Evolutionary conservation across 2,888 invertebrate genomes (phyloP).

Genomic region (Drosophila testacea): DNA sequence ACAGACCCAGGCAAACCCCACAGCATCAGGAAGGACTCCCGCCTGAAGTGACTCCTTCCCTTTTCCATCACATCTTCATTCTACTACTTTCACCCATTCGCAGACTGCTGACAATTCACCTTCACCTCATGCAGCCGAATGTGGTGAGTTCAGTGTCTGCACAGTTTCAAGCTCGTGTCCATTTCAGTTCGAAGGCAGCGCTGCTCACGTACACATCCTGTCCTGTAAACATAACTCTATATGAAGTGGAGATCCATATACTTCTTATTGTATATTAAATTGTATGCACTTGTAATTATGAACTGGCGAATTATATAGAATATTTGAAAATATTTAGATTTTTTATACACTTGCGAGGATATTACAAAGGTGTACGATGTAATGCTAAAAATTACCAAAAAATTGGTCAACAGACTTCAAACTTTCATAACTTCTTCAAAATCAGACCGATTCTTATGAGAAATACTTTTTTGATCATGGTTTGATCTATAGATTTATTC

Average conservation of each 20-base stretch:
- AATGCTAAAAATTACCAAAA: too few species aligned
- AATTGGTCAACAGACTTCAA: too few species aligned
- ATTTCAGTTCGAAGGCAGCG: slow-evolving; percentile 39
- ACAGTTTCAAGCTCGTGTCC: not conserved
- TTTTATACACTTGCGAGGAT: too few species aligned
- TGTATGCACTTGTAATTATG: too few species aligned
- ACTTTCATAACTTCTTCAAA: too few species aligned
- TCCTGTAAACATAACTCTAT: not conserved
- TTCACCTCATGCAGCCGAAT: slow-evolving; percentile 39
- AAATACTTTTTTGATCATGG: too few species aligned
- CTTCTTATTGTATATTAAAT: not conserved
- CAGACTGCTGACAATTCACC: slow-evolving; percentile 1
- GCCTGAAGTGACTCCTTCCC: slow-evolving; percentile 4
- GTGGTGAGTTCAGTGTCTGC: slow-evolving; percentile 19
- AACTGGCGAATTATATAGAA: too few species aligned
- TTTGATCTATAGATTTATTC: too few species aligned
- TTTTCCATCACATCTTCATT: too few species aligned
- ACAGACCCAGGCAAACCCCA: slow-evolving; percentile 21
- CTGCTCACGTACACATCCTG: slow-evolving; percentile 23
- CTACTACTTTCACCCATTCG: not conserved
- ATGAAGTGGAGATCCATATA: not conserved
- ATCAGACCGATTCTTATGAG: too few species aligned
- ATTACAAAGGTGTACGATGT: too few species aligned
- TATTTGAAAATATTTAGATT: too few species aligned
- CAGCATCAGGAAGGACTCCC: slow-evolving; percentile 17